phyloP scores from a whole-genome alignment of 2,888 invertebrate species.

The Theretra japonica region DNA sequence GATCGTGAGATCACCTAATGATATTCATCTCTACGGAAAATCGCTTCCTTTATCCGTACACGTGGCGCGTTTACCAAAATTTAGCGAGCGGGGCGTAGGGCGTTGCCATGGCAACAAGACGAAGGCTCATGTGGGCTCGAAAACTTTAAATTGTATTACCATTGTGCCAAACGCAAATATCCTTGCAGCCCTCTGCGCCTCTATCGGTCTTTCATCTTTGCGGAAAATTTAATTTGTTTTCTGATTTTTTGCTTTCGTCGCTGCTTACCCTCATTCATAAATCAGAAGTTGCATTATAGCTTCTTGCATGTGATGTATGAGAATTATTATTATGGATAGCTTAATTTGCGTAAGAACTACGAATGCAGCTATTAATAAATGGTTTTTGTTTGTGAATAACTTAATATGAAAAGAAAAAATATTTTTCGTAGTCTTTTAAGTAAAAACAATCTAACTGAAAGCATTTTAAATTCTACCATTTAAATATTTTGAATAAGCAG shows the following conservation, averaged over 20 bases:
- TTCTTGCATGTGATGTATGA: too few species aligned
- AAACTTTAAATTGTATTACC: conserved; percentile 84
- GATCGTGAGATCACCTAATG: conserved; percentile 71
- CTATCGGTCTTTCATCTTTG: conserved; percentile 59
- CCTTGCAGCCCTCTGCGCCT: conserved; percentile 55
- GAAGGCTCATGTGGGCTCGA: conserved; percentile 79
- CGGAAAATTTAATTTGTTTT: conserved; percentile 43
- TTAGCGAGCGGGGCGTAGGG: conserved; percentile 72
- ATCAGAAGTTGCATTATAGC: background rate
- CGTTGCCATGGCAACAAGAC: conserved; percentile 78
- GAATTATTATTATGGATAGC: too few species aligned
- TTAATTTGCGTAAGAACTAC: too few species aligned
- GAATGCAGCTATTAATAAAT: too few species aligned
- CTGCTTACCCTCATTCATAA: background rate
- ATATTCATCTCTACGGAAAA: conserved; percentile 82
- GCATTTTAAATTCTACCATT: too few species aligned
- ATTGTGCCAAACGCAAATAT: conserved; percentile 69
- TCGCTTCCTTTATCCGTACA: conserved; percentile 78
- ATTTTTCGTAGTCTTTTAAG: too few species aligned
- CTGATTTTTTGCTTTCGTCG: background rate
- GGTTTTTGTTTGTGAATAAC: too few species aligned
- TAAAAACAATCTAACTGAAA: too few species aligned
- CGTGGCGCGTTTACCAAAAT: conserved; percentile 76
- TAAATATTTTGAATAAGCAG: too few species aligned
- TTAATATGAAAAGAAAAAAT: too few species aligned